Evolutionary conservation across 2,888 invertebrate species (phyloP).

Genomic region (Pycnomerus fuliginosus): DNA sequence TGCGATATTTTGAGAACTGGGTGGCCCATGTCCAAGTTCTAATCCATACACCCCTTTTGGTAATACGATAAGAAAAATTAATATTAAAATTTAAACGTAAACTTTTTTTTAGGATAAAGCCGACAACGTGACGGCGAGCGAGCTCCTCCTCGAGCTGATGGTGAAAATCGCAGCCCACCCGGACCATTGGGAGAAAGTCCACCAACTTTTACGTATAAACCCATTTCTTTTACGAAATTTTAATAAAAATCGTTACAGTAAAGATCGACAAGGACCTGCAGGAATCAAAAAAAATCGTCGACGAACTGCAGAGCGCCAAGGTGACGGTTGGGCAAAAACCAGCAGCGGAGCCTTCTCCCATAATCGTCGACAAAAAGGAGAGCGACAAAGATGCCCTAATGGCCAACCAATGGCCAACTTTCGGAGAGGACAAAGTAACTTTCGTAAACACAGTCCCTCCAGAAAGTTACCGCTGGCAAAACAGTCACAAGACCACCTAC

Average conservation of each 20-base stretch:
- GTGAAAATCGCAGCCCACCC: conserved; percentile 51
- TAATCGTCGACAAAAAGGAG: conserved; percentile 14
- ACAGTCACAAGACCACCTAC: conserved; percentile 37
- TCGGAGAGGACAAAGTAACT: conserved; percentile 24
- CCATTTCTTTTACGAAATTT: not conserved
- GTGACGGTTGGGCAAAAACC: conserved; percentile 4
- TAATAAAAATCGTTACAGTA: conserved; percentile 34
- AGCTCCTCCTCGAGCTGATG: conserved; percentile 48
- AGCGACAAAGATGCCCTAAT: conserved; percentile 10
- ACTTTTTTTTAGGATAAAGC: conserved; percentile 19
- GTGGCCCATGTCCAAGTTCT: too few relatives aligned
- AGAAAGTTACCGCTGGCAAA: conserved; percentile 32
- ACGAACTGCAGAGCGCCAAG: conserved; percentile 27
- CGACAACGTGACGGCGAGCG: conserved; percentile 39
- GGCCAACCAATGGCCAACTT: conserved; percentile 34
- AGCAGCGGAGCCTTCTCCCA: not conserved
- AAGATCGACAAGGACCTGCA: conserved; percentile 44
- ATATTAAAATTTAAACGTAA: too few relatives aligned
- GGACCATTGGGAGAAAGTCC: conserved; percentile 49
- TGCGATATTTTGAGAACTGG: too few relatives aligned
- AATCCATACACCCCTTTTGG: too few relatives aligned
- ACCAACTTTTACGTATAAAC: conserved; percentile 26
- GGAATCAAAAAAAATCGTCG: conserved; percentile 42
- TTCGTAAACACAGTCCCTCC: conserved; percentile 27
- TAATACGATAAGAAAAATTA: too few relatives aligned